phyloP scores from a whole-genome alignment of 1,140 invertebrate species.

The Zaprionus tsacasi region DNA sequence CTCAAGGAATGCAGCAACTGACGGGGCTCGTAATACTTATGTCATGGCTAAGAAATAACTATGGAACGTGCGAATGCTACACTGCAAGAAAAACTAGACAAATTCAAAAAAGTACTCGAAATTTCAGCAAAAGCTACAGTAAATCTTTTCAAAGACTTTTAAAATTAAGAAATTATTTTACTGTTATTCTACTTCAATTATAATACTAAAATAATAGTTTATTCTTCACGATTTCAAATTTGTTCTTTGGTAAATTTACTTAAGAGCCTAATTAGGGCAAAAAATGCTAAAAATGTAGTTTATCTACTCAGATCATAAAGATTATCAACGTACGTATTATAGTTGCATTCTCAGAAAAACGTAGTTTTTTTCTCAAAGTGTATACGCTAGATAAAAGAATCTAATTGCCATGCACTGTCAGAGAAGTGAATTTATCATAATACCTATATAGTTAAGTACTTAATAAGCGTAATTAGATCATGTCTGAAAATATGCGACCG shows the following conservation, averaged over 20 bases:
- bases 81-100: not conserved
- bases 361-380: not conserved
- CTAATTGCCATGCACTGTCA: constrained; percentile 38
- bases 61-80: not conserved
- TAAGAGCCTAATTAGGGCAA: no score
- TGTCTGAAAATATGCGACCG: constrained; percentile 31
- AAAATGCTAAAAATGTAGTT: not conserved
- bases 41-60: constrained; percentile 34
- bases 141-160: no score
- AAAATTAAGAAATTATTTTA: no score
- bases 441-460: constrained; percentile 16
- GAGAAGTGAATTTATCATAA: constrained; percentile 18
- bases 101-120: not conserved
- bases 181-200: no score
- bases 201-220: no score
- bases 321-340: not conserved
- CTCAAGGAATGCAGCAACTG: constrained; percentile 31
- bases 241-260: no score
- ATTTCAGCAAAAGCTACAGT: no score
- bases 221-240: no score
- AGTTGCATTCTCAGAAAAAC: not conserved
- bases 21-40: constrained; percentile 23
- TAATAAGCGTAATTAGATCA: constrained; percentile 58
- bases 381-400: constrained; percentile 8
- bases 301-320: not conserved